Conservation (phyloP, 2,888 invertebrate genomes). For the Rhimphoctona megacephalus region DNA sequence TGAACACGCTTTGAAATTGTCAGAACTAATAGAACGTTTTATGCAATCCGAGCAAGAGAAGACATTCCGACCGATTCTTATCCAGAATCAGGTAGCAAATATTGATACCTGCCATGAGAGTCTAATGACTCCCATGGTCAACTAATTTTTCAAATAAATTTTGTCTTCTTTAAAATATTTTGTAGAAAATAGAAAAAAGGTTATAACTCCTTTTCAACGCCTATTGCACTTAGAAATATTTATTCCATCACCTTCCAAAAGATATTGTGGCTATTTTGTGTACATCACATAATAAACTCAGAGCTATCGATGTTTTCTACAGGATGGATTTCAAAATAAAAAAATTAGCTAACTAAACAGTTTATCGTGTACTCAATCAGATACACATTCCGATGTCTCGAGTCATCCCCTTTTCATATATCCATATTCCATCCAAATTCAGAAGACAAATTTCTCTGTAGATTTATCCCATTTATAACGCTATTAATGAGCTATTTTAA, state of each 20-base stretch:
- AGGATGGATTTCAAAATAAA: neutral
- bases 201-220: neutral
- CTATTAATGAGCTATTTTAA: neutral
- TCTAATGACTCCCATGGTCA: too few species aligned
- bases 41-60: too few species aligned
- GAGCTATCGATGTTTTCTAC: constrained; percentile 1
- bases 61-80: too few species aligned
- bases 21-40: too few species aligned
- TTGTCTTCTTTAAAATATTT: neutral
- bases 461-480: neutral
- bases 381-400: constrained; percentile 28
- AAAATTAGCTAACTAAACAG: constrained; percentile 48
- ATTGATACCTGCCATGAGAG: too few species aligned
- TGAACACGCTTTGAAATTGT: too few species aligned
- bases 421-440: too few species aligned
- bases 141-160: too few species aligned
- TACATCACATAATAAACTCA: neutral
- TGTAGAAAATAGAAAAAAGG: neutral
- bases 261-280: neutral
- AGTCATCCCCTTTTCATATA: neutral
- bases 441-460: neutral
- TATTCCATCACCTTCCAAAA: neutral
- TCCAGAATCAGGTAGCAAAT: too few species aligned
- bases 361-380: constrained; percentile 39
- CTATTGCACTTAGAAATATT: neutral